A percentile compares a stretch with the other conserved stretches of the same genome.
These are phyloP conservation scores for Conopomorpha cramerella DNA, from an alignment of 1,140 invertebrate genomes.

Conservation along the genomic window DNA sequence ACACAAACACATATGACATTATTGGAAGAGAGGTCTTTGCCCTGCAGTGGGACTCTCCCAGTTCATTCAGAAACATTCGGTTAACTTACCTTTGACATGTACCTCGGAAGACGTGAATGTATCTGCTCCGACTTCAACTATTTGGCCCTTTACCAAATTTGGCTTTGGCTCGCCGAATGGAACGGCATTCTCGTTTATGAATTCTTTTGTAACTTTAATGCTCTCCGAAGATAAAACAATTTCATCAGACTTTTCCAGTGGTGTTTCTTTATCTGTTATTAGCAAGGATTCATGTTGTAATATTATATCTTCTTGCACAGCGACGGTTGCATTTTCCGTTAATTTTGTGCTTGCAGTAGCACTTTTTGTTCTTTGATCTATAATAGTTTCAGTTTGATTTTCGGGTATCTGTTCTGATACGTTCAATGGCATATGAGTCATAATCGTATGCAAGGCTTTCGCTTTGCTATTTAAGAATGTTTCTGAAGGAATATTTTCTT, in stretches of 20 bases:
- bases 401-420: constrained; percentile 32
- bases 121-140: constrained; percentile 5
- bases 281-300: constrained; percentile 24
- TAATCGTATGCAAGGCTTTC: constrained; percentile 22
- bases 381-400: constrained; percentile 18
- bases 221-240: constrained; percentile 16
- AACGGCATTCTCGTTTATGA: constrained; percentile 18
- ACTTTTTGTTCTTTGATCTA: constrained; percentile 12
- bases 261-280: constrained; percentile 25
- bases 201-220: constrained; percentile 21
- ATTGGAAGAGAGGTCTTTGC: no score
- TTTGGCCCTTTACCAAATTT: constrained; percentile 9
- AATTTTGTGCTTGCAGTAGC: not conserved
- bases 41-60: no score
- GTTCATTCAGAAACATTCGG: not conserved
- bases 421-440: constrained; percentile 27
- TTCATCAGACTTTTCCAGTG: constrained; percentile 17
- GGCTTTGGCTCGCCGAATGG: constrained; percentile 12
- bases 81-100: not conserved
- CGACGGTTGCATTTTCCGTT: no score
- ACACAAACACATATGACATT: not conserved
- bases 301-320: constrained; percentile 15
- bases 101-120: not conserved
- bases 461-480: constrained; percentile 9
- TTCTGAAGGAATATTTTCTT: constrained; percentile 13